Conservation (phyloP, 2,797 vertebrate genomes). For the Allenopithecus nigroviridis region DNA sequence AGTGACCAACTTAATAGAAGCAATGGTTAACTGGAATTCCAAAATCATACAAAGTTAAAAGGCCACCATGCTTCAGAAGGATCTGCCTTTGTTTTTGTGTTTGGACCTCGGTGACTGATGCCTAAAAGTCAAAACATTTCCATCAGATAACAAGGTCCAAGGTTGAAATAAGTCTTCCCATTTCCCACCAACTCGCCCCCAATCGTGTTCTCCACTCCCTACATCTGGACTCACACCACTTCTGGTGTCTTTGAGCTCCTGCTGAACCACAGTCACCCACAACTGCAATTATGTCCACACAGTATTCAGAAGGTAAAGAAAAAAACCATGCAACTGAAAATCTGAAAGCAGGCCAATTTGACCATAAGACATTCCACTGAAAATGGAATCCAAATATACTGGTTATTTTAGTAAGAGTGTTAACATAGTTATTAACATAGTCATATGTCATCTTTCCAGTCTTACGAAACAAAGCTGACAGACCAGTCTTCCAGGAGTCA, state of each 20-base stretch:
- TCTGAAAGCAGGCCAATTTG: conserved; percentile 17
- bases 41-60: conserved; percentile 16
- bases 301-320: neutral
- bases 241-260: neutral
- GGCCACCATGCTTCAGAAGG: neutral
- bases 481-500: conserved; percentile 10
- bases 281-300: neutral
- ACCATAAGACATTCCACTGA: neutral
- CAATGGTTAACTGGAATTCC: neutral
- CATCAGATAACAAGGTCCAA: neutral
- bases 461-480: conserved; percentile 47
- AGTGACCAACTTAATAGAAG: neutral
- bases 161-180: neutral
- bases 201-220: neutral
- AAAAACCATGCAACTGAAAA: conserved; percentile 27
- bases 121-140: neutral
- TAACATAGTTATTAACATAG: conserved; percentile 36
- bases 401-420: conserved; percentile 32
- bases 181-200: neutral
- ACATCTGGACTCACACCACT: neutral
- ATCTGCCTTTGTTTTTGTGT: neutral
- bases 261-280: neutral
- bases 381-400: conserved; percentile 50
- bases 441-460: neutral
- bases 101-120: neutral